These are phyloP conservation scores for Chrysemys picta DNA, from an alignment of 2,113 vertebrate genomes.

Conservation along the genomic window DNA sequence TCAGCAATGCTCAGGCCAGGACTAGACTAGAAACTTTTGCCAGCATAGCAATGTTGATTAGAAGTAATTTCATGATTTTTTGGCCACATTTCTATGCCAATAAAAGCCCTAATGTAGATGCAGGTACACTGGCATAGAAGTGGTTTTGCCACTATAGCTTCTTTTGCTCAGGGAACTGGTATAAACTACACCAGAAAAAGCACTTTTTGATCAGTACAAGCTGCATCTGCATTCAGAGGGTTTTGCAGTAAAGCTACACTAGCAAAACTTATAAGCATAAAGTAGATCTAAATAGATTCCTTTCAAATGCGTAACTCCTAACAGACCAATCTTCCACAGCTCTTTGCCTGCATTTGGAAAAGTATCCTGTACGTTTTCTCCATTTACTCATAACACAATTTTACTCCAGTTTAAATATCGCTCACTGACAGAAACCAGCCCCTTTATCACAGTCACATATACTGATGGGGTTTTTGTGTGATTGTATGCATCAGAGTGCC, in stretches of 20 bases:
- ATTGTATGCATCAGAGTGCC: background rate
- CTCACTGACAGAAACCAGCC: background rate
- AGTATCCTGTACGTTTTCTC: background rate
- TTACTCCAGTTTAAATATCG: background rate
- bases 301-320: background rate
- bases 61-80: background rate
- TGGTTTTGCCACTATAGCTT: background rate
- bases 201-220: background rate
- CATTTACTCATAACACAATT: background rate
- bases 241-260: background rate
- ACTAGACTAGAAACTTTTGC: background rate
- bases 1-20: background rate
- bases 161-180: background rate
- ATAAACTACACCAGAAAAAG: background rate
- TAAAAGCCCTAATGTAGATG: accelerated
- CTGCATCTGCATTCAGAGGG: background rate
- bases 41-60: background rate
- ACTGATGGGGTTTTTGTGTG: background rate
- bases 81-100: background rate
- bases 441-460: background rate
- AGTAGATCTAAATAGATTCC: background rate
- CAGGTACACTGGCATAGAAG: background rate
- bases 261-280: too few relatives aligned
- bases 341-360: background rate
- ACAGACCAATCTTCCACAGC: background rate